Evolutionary conservation across 2,113 vertebrate genomes (phyloP), one percentile per base, ranked within the genome.

Genomic region (Ochotona curzoniae): DNA sequence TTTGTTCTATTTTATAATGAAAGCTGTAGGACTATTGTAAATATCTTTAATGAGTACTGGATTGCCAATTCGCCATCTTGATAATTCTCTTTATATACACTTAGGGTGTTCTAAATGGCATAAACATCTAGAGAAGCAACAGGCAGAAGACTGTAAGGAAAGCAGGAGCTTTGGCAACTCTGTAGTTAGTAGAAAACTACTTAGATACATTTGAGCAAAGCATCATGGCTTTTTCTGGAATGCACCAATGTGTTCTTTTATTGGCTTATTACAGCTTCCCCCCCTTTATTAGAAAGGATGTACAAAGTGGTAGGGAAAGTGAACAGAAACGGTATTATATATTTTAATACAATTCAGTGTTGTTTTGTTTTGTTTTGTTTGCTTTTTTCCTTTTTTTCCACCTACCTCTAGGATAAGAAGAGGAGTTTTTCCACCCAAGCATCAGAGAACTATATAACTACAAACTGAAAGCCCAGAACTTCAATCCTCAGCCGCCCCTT

Each of bases 391-490:
- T 49, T 86, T 80, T 47, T 84, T 91, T n/a, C 28, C 12, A 78
- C 38, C 71, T n/a, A 64, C 75, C 79, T 82, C 87, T 89, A 74
- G 74, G 51, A 95, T 96, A 87, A 78, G 86, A 87, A 87, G 88
- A 82, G 80, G 89, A 91, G 76, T 76, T 91, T 47, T 81, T 96
- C 81, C 94, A 95, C 32, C 18, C 94, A 97, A 96, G 96, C 94
- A 97, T 67, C 90, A 96, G 97, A 96, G 94, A 98, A 97, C 97
- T 97, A 89, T 97, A 96, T 96, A 98, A 97, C 97, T 83, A 95
- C 95, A 97, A 95, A 87, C 92, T 91, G 97, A 98, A 97, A 98
- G 95, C 97, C 97, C 95, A 85, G 96, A 96, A 98, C 97, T 97
- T 98, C 97, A 95, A 87, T 97, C 97, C 96, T 96, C 94, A 84